A percentile compares a stretch with the other conserved stretches of the same genome.
Evolutionary conservation across 2,888 invertebrate species (phyloP).

Genomic region (Nysson spinosus): DNA sequence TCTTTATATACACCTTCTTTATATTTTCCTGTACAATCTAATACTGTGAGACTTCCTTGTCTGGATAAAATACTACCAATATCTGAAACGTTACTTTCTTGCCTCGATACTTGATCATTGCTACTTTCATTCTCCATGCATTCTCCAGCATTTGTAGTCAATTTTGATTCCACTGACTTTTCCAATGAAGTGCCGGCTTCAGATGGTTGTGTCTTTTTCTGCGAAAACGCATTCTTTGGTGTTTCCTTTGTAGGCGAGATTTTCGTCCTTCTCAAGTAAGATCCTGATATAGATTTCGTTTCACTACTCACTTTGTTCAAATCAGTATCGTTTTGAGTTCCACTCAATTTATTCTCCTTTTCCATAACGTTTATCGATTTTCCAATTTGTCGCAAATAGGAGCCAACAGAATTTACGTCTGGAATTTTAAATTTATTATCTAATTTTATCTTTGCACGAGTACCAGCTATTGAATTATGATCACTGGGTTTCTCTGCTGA

Average conservation of each 20-base stretch:
- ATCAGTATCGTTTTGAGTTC: constrained; percentile 56
- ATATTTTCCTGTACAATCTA: constrained; percentile 50
- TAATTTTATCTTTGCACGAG: constrained; percentile 35
- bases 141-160: constrained; percentile 23
- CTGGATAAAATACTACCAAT: constrained; percentile 63
- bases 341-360: constrained; percentile 60
- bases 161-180: constrained; percentile 46
- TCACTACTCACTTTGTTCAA: constrained; percentile 53
- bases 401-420: constrained; percentile 66
- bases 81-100: constrained; percentile 58
- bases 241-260: constrained; percentile 75
- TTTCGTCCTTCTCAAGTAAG: constrained; percentile 73
- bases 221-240: constrained; percentile 67
- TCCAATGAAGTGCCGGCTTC: constrained; percentile 36
- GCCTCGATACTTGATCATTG: constrained; percentile 46
- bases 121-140: neutral
- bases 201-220: constrained; percentile 40
- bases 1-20: constrained; percentile 38
- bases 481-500: constrained; percentile 42
- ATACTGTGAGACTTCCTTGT: constrained; percentile 56
- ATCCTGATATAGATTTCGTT: constrained; percentile 60
- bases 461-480: constrained; percentile 18
- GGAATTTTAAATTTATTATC: constrained; percentile 64
- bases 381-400: constrained; percentile 71
- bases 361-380: constrained; percentile 66